Conservation (phyloP, 2,797 vertebrate species). For the Naso thynnoides region DNA sequence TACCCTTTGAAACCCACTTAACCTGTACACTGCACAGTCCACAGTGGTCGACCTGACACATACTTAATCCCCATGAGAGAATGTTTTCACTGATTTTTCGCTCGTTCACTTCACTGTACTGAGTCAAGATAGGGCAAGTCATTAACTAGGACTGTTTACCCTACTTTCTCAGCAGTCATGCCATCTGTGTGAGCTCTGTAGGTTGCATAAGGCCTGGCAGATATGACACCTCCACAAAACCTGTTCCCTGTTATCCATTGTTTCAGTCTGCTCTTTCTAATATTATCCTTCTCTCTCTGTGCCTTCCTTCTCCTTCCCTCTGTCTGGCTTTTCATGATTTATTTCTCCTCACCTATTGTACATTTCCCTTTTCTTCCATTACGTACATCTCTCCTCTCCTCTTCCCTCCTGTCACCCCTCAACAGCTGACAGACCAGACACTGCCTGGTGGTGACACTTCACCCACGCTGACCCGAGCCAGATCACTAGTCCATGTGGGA, state of each 20-base stretch:
- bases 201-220: conserved; percentile 73
- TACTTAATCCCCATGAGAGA: conserved; percentile 33
- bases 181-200: conserved; percentile 74
- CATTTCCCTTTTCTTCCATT: background rate
- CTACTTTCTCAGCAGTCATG: conserved; percentile 63
- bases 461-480: conserved; percentile 69
- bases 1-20: conserved; percentile 34
- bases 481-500: conserved; percentile 69
- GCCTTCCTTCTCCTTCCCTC: conserved; percentile 5
- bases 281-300: conserved; percentile 20
- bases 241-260: conserved; percentile 66
- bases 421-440: conserved; percentile 80
- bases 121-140: conserved; percentile 62
- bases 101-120: conserved; percentile 49
- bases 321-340: conserved; percentile 14
- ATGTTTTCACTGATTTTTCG: conserved; percentile 45
- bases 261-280: conserved; percentile 50
- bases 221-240: conserved; percentile 79
- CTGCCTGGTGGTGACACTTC: conserved; percentile 77
- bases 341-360: background rate
- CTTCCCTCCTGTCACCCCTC: conserved; percentile 55
- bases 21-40: conserved; percentile 49
- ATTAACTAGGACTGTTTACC: conserved; percentile 67
- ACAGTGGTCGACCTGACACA: conserved; percentile 42
- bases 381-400: conserved; percentile 28